A percentile compares a stretch with the other conserved stretches of the same genome.
Evolutionary conservation across 1,140 invertebrate species (phyloP).

Genomic region (Musca domestica): DNA sequence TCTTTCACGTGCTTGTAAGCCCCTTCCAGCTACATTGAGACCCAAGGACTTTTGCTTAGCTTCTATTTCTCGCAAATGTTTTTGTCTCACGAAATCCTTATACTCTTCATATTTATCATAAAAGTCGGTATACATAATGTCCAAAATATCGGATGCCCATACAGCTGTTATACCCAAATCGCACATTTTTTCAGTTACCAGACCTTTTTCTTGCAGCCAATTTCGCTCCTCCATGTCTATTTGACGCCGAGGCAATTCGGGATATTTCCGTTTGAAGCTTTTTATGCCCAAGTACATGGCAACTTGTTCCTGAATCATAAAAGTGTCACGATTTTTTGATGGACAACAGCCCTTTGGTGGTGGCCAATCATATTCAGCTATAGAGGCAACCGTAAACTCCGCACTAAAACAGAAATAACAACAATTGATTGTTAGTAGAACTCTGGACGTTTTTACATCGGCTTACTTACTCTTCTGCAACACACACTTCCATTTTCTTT

Average conservation of each 20-base stretch:
- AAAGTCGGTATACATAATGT: constrained; percentile 93
- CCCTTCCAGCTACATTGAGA: constrained; percentile 57
- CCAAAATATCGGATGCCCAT: constrained; percentile 85
- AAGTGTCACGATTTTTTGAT: constrained; percentile 67
- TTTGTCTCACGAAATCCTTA: constrained; percentile 76
- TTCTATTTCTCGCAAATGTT: constrained; percentile 58
- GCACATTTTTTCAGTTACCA: constrained; percentile 89
- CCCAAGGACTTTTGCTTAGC: constrained; percentile 56
- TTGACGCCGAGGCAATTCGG: constrained; percentile 77
- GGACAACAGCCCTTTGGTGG: constrained; percentile 61
- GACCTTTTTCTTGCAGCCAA: constrained; percentile 77
- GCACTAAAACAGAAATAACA: constrained; percentile 47
- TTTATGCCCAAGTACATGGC: constrained; percentile 89
- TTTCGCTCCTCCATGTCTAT: constrained; percentile 88
- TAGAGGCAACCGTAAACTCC: constrained; percentile 77
- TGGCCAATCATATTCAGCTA: constrained; percentile 95
- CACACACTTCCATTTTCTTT: constrained; percentile 73
- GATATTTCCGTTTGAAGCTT: constrained; percentile 94
- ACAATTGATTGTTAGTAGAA: background rate
- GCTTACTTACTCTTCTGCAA: constrained; percentile 61
- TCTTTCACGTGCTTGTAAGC: constrained; percentile 77
- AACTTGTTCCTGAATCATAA: constrained; percentile 84
- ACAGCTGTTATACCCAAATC: constrained; percentile 91
- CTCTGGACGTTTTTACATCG: no score
- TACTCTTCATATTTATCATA: constrained; percentile 94